A percentile compares a stretch with the other conserved stretches of the same genome.
These are phyloP conservation scores for Catharus fuscescens DNA, from an alignment of 2,113 vertebrate species.

Conservation along the genomic window DNA sequence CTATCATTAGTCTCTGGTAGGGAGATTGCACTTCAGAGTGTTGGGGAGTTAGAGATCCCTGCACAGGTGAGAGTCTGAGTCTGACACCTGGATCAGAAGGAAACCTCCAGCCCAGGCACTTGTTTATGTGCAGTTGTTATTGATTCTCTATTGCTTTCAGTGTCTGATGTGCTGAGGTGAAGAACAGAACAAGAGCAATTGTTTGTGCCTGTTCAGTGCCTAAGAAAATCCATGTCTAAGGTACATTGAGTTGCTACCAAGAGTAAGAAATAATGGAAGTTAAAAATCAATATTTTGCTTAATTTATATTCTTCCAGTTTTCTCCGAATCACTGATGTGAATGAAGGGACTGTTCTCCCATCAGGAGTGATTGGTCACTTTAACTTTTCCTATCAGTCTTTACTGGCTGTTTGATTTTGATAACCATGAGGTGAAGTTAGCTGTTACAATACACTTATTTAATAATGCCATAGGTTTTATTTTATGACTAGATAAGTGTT, in stretches of 20 bases:
- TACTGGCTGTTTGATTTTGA: not conserved
- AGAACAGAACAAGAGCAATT: not conserved
- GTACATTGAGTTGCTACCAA: not conserved
- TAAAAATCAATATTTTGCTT: conserved; percentile 53
- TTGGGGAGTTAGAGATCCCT: not conserved
- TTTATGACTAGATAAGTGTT: not conserved
- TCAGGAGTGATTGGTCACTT: not conserved
- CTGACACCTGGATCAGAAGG: not conserved
- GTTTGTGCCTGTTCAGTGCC: not conserved
- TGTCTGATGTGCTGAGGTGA: not conserved
- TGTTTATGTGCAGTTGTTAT: not conserved
- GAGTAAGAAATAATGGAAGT: conserved; percentile 48
- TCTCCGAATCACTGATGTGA: not conserved
- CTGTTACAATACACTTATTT: not conserved
- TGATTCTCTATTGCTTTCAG: not conserved
- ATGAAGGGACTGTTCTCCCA: not conserved
- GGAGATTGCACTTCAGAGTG: not conserved
- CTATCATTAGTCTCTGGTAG: accelerated
- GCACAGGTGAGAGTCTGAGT: accelerated
- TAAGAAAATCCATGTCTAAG: not conserved
- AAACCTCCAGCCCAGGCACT: not conserved
- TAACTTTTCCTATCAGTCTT: not conserved
- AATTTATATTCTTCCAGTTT: not conserved
- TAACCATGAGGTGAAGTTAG: not conserved
- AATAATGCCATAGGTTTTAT: not conserved